These are phyloP conservation scores for Eupithecia tripunctaria DNA, from an alignment of 2,888 invertebrate species.

Conservation along the genomic window DNA sequence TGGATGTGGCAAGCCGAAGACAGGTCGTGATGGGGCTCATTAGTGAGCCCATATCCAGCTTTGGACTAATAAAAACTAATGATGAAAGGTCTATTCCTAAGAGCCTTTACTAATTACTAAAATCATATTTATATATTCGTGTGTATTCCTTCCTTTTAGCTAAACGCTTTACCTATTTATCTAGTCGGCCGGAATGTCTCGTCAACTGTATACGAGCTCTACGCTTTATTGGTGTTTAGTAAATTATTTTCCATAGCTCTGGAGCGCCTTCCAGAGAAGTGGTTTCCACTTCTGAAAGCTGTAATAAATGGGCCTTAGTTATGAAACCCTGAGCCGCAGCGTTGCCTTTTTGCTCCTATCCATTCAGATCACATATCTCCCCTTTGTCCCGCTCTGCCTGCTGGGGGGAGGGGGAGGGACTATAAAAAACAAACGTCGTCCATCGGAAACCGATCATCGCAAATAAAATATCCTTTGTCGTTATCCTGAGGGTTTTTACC, in stretches of 20 bases:
- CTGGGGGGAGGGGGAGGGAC: not conserved
- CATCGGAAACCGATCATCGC: conserved; percentile 41
- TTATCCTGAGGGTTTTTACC: not conserved
- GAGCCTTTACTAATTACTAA: not conserved
- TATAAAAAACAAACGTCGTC: conserved; percentile 28
- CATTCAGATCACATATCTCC: conserved; percentile 10
- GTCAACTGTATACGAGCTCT: not conserved
- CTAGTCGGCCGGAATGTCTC: not conserved
- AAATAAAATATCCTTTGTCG: conserved; percentile 29
- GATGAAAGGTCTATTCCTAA: not conserved
- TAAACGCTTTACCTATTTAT: not conserved
- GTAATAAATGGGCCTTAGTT: not conserved
- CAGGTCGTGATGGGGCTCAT: not conserved
- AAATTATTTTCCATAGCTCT: not conserved
- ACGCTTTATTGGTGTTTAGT: not conserved
- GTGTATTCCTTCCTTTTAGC: not conserved
- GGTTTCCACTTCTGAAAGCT: not conserved
- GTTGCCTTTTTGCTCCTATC: not conserved
- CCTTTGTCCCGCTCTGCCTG: not conserved
- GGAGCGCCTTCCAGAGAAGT: not conserved
- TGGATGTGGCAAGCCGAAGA: not conserved
- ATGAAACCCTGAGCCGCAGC: not conserved
- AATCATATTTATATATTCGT: not conserved
- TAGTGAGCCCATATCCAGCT: not conserved
- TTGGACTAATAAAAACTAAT: not conserved